A percentile compares a stretch with the other conserved stretches of the same genome.
Evolutionary conservation across 2,113 vertebrate genomes (phyloP).

Genomic region (Tretioscincus oriximinensis): DNA sequence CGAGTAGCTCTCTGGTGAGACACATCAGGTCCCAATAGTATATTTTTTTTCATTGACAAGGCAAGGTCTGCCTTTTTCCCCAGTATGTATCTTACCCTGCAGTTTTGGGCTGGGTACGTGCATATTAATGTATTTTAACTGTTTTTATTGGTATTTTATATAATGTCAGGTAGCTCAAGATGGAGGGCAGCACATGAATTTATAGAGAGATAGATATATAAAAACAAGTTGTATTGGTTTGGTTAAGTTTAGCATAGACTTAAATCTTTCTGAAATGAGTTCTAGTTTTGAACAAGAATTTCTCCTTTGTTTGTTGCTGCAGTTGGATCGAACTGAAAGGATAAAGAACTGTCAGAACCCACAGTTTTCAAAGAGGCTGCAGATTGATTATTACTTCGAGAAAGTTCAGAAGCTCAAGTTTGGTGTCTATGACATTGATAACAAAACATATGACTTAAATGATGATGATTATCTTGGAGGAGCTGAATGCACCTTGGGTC

Average conservation of each 20-base stretch:
- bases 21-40: too few species aligned
- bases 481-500: slow-evolving; percentile 85
- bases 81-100: too few species aligned
- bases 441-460: slow-evolving; percentile 77
- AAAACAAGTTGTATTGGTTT: not conserved
- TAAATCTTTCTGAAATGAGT: not conserved
- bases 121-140: too few species aligned
- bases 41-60: too few species aligned
- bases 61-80: too few species aligned
- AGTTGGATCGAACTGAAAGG: slow-evolving; percentile 84
- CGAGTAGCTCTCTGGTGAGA: too few species aligned
- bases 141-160: too few species aligned
- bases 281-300: not conserved
- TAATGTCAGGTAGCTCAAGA: too few species aligned
- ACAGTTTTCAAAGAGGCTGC: slow-evolving; percentile 84
- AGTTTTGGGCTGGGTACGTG: too few species aligned
- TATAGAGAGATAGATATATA: not conserved
- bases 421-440: slow-evolving; percentile 87
- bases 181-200: not conserved
- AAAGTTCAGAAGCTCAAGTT: slow-evolving; percentile 89
- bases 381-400: slow-evolving; percentile 88
- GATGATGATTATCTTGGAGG: slow-evolving; percentile 91
- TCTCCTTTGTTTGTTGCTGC: not conserved
- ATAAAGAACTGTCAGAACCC: slow-evolving; percentile 84
- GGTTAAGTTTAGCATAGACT: not conserved